These are phyloP conservation scores for Oryzias sinensis DNA, from an alignment of 2,797 vertebrate genomes.

Conservation along the genomic window DNA sequence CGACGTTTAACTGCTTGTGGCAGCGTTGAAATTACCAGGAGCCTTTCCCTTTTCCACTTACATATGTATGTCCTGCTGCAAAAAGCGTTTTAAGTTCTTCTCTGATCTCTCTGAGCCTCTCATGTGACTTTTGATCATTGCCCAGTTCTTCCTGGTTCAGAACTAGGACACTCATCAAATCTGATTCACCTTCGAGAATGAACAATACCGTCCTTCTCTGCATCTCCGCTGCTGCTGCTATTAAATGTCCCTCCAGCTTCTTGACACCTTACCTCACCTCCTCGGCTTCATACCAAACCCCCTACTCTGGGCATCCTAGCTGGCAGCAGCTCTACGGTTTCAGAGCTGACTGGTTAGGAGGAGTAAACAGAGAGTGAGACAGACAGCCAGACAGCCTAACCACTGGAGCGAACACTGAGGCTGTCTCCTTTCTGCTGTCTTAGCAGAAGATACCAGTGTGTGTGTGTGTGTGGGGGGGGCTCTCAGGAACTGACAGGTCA, in stretches of 20 bases:
- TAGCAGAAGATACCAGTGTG: conserved; percentile 3
- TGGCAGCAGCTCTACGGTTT: conserved; percentile 50
- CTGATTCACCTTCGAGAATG: conserved; percentile 11
- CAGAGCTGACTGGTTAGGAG: conserved; percentile 43
- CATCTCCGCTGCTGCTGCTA: conserved; percentile 5
- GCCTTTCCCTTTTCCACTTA: conserved; percentile 24
- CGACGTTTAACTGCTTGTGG: conserved; percentile 5
- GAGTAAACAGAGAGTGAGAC: conserved; percentile 61
- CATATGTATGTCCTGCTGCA: conserved; percentile 28
- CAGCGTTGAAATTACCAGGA: conserved; percentile 20
- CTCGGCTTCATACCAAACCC: not conserved
- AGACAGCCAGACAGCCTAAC: conserved; percentile 47
- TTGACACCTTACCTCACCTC: not conserved
- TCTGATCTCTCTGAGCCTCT: not conserved
- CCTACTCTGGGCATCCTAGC: conserved; percentile 34
- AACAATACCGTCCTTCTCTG: conserved; percentile 6
- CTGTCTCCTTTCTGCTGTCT: conserved; percentile 32
- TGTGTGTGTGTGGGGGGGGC: not conserved
- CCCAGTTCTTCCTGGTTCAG: not conserved
- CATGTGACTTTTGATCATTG: conserved; percentile 1
- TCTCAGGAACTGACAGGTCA: conserved; percentile 4
- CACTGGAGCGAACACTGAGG: conserved; percentile 33
- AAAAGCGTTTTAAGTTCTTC: conserved; percentile 19
- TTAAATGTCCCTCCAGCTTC: conserved; percentile 19
- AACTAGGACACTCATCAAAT: conserved; percentile 4